Percentiles rank a stretch among this genome's conserved stretches.
Evolutionary conservation across 2,113 vertebrate genomes (phyloP).

Genomic region (Dicrurus megarhynchus): DNA sequence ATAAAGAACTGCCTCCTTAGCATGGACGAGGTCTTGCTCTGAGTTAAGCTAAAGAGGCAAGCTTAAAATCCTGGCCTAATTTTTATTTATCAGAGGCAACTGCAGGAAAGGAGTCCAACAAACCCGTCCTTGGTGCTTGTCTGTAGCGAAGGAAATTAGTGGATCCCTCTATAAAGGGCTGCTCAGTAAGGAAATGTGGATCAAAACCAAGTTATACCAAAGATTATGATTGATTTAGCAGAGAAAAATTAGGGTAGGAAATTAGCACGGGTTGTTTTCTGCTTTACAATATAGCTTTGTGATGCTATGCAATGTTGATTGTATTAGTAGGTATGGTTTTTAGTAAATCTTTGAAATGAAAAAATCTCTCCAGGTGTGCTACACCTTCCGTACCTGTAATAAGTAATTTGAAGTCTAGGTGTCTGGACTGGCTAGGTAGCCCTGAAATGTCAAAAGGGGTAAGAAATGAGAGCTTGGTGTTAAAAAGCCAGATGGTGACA

Average conservation of each 20-base stretch:
- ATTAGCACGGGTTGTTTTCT: neutral
- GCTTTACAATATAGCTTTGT: neutral
- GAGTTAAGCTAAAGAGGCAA: neutral
- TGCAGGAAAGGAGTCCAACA: neutral
- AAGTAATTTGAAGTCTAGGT: neutral
- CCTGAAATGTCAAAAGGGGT: neutral
- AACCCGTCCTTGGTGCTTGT: neutral
- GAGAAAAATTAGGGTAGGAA: neutral
- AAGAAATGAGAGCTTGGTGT: neutral
- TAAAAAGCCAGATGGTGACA: neutral
- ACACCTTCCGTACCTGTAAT: neutral
- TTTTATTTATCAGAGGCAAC: neutral
- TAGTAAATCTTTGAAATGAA: neutral
- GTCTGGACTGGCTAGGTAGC: neutral
- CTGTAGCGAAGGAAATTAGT: neutral
- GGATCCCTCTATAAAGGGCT: neutral
- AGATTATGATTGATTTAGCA: neutral
- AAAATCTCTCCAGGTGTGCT: neutral
- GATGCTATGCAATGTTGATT: neutral
- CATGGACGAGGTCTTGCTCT: neutral
- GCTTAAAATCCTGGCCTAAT: neutral
- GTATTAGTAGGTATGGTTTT: neutral
- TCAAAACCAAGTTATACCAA: neutral
- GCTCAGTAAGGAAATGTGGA: neutral
- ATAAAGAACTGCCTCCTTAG: slow-evolving; percentile 5